phyloP scores from a whole-genome alignment of 2,113 vertebrate species.

The Ascaphus truei region DNA sequence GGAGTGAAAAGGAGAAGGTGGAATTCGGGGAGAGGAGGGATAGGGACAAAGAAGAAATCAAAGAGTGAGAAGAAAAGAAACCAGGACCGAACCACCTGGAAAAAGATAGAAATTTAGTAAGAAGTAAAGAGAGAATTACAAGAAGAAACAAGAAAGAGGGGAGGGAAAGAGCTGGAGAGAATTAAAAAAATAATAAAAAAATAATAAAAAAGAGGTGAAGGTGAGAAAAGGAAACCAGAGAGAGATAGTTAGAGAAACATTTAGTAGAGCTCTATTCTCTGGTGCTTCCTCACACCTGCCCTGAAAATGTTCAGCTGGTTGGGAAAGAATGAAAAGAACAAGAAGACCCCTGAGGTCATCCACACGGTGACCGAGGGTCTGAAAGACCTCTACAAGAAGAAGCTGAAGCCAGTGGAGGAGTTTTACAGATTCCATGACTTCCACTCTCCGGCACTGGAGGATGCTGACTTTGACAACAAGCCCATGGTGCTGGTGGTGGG shows the following conservation, averaged over 20 bases:
- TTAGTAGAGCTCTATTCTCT: background rate
- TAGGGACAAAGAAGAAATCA: background rate
- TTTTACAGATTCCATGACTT: constrained; percentile 83
- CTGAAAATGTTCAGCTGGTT: constrained; percentile 85
- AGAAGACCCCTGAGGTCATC: constrained; percentile 76
- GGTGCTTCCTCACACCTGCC: background rate
- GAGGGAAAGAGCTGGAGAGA: too few relatives aligned
- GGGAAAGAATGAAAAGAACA: constrained; percentile 67
- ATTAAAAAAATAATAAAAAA: too few relatives aligned
- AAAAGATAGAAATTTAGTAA: too few relatives aligned
- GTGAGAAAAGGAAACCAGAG: background rate
- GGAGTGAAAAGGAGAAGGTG: background rate
- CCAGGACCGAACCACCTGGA: too few relatives aligned
- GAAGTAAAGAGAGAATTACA: too few relatives aligned
- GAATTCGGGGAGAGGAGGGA: background rate
- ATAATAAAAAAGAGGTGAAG: background rate
- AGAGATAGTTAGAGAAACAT: background rate
- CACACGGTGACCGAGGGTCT: constrained; percentile 83
- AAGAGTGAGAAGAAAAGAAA: too few relatives aligned
- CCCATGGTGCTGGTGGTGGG: constrained; percentile 92
- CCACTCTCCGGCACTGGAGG: constrained; percentile 81
- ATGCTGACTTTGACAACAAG: constrained; percentile 88
- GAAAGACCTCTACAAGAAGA: constrained; percentile 76
- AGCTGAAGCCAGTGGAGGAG: constrained; percentile 82
- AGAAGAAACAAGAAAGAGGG: too few relatives aligned